Evolutionary conservation across 2,797 vertebrate species (phyloP).

Genomic region (Hephaestus fuliginosus): DNA sequence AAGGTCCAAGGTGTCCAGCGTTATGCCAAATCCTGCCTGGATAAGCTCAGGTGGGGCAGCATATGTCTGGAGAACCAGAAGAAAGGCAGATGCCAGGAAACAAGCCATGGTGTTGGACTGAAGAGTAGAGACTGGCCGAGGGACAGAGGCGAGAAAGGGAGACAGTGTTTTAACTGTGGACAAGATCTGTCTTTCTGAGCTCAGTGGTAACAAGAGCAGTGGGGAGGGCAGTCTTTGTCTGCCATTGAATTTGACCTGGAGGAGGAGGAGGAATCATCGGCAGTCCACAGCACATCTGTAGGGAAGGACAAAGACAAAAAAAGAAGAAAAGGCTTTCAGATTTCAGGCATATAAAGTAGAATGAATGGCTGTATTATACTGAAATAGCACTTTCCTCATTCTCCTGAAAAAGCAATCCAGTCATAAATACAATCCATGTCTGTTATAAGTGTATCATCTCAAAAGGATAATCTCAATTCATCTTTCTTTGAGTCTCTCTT

Average conservation of each 20-base stretch:
- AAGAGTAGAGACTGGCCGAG: conserved; percentile 17
- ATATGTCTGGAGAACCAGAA: conserved; percentile 87
- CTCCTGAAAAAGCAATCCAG: conserved; percentile 68
- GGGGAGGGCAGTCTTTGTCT: conserved; percentile 72
- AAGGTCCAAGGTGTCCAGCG: conserved; percentile 79
- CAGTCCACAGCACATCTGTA: conserved; percentile 84
- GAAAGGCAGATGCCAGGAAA: conserved; percentile 87
- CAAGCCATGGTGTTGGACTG: conserved; percentile 86
- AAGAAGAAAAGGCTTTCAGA: conserved; percentile 71
- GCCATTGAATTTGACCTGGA: conserved; percentile 70
- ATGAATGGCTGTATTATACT: conserved; percentile 66
- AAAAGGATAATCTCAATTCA: conserved; percentile 75
- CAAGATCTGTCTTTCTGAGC: conserved; percentile 52
- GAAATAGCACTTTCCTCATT: conserved; percentile 67
- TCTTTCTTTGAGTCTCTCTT: conserved; percentile 67
- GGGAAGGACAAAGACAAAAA: conserved; percentile 73
- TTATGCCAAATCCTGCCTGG: conserved; percentile 76
- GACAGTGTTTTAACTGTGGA: conserved; percentile 57
- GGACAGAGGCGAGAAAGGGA: conserved; percentile 34
- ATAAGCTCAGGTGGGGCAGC: conserved; percentile 81
- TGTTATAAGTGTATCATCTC: conserved; percentile 73
- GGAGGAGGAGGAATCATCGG: conserved; percentile 75
- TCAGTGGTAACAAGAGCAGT: conserved; percentile 59
- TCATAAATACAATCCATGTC: conserved; percentile 73
- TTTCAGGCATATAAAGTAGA: conserved; percentile 62